Evolutionary conservation across 1,140 invertebrate species (phyloP).

Genomic region (Eurosta solidaginis): DNA sequence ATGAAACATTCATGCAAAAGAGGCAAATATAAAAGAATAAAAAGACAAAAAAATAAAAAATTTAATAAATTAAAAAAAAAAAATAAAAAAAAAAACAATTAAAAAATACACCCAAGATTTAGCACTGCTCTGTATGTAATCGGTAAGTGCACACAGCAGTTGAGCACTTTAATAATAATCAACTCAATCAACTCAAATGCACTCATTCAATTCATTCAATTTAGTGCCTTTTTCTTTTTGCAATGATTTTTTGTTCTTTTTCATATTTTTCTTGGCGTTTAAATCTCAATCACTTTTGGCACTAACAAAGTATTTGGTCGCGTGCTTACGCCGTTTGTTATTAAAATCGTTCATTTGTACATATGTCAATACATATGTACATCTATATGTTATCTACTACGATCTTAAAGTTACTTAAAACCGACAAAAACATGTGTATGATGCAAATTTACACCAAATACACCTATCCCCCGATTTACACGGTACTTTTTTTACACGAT

Average conservation of each 20-base stretch:
- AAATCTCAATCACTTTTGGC: slow-evolving; percentile 1
- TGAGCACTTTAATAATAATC: no score
- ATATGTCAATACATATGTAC: background rate
- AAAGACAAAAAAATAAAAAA: background rate
- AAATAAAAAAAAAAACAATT: background rate
- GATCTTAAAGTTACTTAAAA: background rate
- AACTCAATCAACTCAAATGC: background rate
- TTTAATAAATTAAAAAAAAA: background rate
- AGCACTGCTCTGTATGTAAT: background rate
- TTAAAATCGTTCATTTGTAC: background rate
- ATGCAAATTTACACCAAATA: no score
- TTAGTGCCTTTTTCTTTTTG: background rate
- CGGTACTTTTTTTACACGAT: no score
- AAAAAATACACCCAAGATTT: background rate
- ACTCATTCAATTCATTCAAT: background rate
- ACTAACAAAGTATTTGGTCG: background rate
- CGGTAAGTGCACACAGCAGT: background rate
- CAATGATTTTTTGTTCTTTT: background rate
- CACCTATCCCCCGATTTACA: no score
- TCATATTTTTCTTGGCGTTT: background rate
- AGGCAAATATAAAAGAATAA: no score
- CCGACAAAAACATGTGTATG: no score
- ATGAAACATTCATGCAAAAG: no score
- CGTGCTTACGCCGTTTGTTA: background rate
- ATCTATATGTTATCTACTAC: no score